Conservation (phyloP, 1,140 invertebrate species). For the Drosophila biarmipes region DNA sequence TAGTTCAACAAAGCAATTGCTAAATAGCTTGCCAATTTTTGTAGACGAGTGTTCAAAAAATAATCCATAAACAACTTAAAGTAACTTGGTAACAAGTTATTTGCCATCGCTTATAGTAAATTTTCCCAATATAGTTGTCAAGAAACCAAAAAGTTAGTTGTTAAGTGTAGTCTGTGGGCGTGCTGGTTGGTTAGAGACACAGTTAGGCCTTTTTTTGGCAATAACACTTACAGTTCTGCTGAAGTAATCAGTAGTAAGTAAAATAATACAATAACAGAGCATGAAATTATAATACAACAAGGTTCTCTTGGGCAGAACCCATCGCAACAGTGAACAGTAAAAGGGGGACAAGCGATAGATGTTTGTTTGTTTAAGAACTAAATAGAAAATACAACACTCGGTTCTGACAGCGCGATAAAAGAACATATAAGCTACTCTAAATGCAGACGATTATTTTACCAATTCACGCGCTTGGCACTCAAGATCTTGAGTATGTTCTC, state of each 20-base stretch:
- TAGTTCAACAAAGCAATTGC: constrained; percentile 46
- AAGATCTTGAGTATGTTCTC: constrained; percentile 89
- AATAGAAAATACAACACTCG: constrained; percentile 58
- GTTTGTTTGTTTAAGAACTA: constrained; percentile 41
- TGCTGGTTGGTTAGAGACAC: constrained; percentile 36
- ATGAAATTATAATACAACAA: constrained; percentile 59
- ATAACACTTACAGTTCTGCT: constrained; percentile 73
- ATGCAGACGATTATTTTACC: constrained; percentile 73
- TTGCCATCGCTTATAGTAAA: neutral
- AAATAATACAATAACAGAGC: constrained; percentile 71
- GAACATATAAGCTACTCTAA: constrained; percentile 35
- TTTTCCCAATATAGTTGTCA: neutral
- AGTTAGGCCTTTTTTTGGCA: constrained; percentile 21
- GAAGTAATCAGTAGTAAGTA: constrained; percentile 47
- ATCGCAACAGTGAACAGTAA: constrained; percentile 47
- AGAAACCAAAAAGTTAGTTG: constrained; percentile 17
- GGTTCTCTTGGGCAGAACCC: constrained; percentile 14
- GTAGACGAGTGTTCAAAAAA: neutral
- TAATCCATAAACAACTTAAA: neutral
- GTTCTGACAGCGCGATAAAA: constrained; percentile 33
- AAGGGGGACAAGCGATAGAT: constrained; percentile 63
- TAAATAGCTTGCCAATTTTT: constrained; percentile 1
- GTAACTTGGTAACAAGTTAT: neutral
- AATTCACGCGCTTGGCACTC: constrained; percentile 79
- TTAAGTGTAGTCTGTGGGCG: constrained; percentile 35